Evolutionary conservation across 1,140 invertebrate genomes (phyloP).

Genomic region (Tachypleus tridentatus): DNA sequence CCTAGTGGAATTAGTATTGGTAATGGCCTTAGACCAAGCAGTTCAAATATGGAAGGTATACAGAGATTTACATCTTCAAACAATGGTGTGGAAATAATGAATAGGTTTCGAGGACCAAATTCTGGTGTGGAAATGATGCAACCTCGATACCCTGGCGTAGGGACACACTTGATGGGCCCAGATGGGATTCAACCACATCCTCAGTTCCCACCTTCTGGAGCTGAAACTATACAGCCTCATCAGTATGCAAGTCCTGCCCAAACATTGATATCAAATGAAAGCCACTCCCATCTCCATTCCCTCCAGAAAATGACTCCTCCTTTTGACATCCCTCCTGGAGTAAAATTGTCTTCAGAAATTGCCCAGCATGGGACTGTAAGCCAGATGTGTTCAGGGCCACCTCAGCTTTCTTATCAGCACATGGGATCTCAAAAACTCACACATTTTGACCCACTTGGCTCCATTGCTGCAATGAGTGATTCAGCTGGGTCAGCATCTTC

Average conservation of each 20-base stretch:
- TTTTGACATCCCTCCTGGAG: constrained; percentile 21
- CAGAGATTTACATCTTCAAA: constrained; percentile 37
- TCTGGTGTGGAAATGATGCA: constrained; percentile 14
- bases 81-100: not conserved
- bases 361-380: constrained; percentile 3
- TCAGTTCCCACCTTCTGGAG: constrained; percentile 15
- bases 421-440: constrained; percentile 25
- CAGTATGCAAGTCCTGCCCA: constrained; percentile 13
- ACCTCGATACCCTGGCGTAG: constrained; percentile 12
- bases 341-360: constrained; percentile 15
- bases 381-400: constrained; percentile 16
- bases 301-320: constrained; percentile 28
- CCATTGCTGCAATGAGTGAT: constrained; percentile 85
- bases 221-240: constrained; percentile 14
- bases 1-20: not conserved
- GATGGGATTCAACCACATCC: constrained; percentile 12
- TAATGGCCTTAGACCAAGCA: too few species aligned
- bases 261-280: constrained; percentile 1
- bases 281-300: constrained; percentile 22
- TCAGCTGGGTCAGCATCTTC: constrained; percentile 36
- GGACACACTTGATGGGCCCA: constrained; percentile 11
- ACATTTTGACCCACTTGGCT: constrained; percentile 83
- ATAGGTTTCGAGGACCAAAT: not conserved
- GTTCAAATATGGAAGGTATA: constrained; percentile 20
- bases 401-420: constrained; percentile 9